Conservation (phyloP, 2,113 vertebrate species). For the Myiagra hebetior region DNA sequence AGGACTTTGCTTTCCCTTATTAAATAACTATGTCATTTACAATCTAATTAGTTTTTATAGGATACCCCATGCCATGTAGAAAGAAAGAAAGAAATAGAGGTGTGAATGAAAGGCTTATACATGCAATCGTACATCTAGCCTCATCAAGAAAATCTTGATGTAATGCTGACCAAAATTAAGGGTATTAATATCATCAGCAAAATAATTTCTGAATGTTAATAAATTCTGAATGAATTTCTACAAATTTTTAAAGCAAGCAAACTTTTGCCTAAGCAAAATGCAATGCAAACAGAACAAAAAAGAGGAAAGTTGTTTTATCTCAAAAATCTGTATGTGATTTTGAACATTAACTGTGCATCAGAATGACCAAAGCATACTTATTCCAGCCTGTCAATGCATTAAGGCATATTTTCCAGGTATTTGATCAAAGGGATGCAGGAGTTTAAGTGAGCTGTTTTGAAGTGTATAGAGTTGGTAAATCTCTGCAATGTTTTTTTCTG, state of each 20-base stretch:
- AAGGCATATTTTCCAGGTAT: slow-evolving; percentile 50
- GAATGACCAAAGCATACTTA: slow-evolving; percentile 31
- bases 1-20: not conserved
- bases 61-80: rapidly evolving
- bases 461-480: slow-evolving; percentile 27
- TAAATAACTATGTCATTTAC: not conserved
- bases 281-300: not conserved
- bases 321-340: slow-evolving; percentile 62
- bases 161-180: not conserved
- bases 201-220: not conserved
- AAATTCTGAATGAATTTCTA: not conserved
- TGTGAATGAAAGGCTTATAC: not conserved
- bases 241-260: not conserved
- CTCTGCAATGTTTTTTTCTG: slow-evolving; percentile 4
- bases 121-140: not conserved
- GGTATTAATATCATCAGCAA: not conserved
- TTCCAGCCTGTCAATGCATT: slow-evolving; percentile 45
- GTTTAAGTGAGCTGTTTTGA: slow-evolving; percentile 56
- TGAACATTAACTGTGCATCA: slow-evolving; percentile 16
- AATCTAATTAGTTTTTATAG: not conserved
- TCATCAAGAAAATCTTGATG: not conserved
- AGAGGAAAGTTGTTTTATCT: not conserved
- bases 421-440: slow-evolving; percentile 55
- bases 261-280: not conserved
- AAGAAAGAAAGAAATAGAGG: not conserved